phyloP scores from a whole-genome alignment of 2,113 vertebrate genomes.

The Benitochromis conjunctus region DNA sequence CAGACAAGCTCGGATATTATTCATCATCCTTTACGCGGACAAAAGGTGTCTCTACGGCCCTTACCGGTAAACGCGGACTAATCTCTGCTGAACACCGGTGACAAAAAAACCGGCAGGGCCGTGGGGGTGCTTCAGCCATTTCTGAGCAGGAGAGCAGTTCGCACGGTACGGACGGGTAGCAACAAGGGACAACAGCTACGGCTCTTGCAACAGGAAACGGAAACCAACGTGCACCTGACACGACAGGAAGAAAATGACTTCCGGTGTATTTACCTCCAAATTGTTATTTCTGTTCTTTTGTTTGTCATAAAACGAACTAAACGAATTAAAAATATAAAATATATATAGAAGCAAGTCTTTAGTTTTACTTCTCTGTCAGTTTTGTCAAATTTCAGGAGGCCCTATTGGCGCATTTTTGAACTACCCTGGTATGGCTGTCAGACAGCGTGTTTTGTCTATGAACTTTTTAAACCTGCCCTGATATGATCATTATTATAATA shows the following conservation, averaged over 20 bases:
- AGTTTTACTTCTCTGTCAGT: background rate
- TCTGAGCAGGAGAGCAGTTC: conserved; percentile 46
- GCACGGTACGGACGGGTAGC: conserved; percentile 53
- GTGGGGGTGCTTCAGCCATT: conserved; percentile 89
- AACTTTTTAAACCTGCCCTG: background rate
- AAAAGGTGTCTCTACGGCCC: background rate
- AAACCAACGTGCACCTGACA: background rate
- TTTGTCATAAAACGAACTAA: background rate
- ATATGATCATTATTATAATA: background rate
- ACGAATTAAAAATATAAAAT: background rate
- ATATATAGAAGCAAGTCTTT: background rate
- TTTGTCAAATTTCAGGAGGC: background rate
- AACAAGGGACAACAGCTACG: conserved; percentile 29
- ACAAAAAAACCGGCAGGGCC: conserved; percentile 86
- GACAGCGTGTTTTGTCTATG: background rate
- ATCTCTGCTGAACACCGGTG: conserved; percentile 83
- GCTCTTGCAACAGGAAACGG: background rate
- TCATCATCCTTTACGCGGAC: too few relatives aligned
- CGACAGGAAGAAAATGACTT: background rate
- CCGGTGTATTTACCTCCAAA: background rate
- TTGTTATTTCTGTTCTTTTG: background rate
- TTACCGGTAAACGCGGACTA: conserved; percentile 77
- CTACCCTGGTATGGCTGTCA: background rate
- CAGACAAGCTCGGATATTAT: background rate
- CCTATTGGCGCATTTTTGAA: background rate